phyloP scores from a whole-genome alignment of 1,140 invertebrate species.

The Pemphigus obesinymphae region DNA sequence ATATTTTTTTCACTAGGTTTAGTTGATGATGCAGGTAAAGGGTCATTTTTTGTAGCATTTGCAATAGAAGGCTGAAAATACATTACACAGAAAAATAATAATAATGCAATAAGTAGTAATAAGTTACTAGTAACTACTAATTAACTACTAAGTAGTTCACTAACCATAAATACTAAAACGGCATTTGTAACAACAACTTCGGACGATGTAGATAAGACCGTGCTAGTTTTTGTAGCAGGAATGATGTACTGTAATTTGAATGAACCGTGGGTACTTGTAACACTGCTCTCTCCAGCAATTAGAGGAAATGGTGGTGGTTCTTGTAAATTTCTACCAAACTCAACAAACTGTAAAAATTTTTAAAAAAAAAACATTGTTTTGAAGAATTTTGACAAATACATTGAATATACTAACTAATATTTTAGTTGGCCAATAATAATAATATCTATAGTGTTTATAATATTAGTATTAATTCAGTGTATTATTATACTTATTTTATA shows the following conservation, averaged over 20 bases:
- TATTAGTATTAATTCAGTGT: too few relatives aligned
- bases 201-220: not conserved
- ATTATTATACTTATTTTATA: too few relatives aligned
- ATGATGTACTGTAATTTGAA: not conserved
- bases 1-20: conserved; percentile 88
- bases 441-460: too few relatives aligned
- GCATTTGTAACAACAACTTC: conserved; percentile 11
- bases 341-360: too few relatives aligned
- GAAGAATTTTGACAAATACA: too few relatives aligned
- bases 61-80: conserved; percentile 76
- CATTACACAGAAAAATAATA: not conserved
- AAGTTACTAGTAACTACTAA: too few relatives aligned
- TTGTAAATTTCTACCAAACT: conserved; percentile 7
- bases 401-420: too few relatives aligned
- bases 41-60: conserved; percentile 92
- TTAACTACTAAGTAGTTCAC: not conserved
- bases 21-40: conserved; percentile 86
- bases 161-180: not conserved
- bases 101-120: not conserved
- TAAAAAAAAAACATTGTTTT: too few relatives aligned
- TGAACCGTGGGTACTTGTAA: not conserved
- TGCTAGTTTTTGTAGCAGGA: not conserved
- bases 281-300: not conserved
- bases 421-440: too few relatives aligned
- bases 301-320: not conserved